Evolutionary conservation across 2,113 vertebrate genomes (phyloP), one percentile per base, ranked within the genome.

Genomic region (Cettia cetti): DNA sequence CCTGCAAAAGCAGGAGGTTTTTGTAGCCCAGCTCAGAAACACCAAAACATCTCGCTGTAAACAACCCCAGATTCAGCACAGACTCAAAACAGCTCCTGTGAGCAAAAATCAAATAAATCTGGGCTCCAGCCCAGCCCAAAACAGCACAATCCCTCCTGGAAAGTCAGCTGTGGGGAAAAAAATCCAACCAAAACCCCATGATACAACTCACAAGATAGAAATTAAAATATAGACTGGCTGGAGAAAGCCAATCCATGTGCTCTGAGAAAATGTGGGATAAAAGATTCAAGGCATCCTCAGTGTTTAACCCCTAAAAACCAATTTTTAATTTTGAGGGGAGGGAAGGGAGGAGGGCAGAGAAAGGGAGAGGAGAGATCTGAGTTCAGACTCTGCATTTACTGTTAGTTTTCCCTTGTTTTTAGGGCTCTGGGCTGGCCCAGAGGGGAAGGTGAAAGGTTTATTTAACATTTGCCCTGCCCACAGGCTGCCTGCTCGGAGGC

Each of bases 401-500:
- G 14, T 7, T 76, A 7, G n/a, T 28, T 83, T n/a, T 7, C 33
- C 24, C 15, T 6, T 9, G n/a, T 30, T 70, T 69, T 50, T 14
- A 13, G 47, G 57, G 82, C 4, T 24, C 57, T 59, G 60, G 9
- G 21, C n/a, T 26, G 45, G 40, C 64, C n/a, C n/a, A n/a, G n/a
- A 22, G 39, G 11, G 44, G 21, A 47, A 72, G 39, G 53, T 8
- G 11, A 22, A 60, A 35, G 4, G 5, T 11, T 76, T 0, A 0
- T 74, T 79, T 61, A 42, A 87, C 66, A 40, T 64, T 65, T 44
- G 12, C 44, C 39, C 50, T 45, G 44, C n/a, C 49, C 66, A 14
- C 14, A 1, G 0, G 19, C 42, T 20, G 12, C 2, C 0, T 7
- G 18, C 40, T 18, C 4, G 15, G 27, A 33, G 44, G 11, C 3